Evolutionary conservation across 2,113 vertebrate species (phyloP).

Genomic region (Ia io): DNA sequence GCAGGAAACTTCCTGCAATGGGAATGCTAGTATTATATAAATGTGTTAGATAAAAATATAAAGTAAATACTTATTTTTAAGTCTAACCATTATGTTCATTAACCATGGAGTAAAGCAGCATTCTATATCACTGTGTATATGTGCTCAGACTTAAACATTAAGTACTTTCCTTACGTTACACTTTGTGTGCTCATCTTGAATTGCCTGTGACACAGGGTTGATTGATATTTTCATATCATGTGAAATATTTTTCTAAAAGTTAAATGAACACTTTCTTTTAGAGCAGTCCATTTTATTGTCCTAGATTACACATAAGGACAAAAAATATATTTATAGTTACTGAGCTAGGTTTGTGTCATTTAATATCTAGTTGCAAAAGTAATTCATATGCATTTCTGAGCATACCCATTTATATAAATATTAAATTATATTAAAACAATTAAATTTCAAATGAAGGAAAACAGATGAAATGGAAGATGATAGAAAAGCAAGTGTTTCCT

Average conservation of each 20-base stretch:
- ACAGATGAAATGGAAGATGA: neutral
- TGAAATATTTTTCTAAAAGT: neutral
- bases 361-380: neutral
- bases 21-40: neutral
- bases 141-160: neutral
- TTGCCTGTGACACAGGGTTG: neutral
- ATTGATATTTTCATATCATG: neutral
- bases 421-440: neutral
- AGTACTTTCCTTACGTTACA: neutral
- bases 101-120: neutral
- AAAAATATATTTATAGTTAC: neutral
- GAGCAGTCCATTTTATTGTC: neutral
- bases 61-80: conserved; percentile 23
- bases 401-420: neutral
- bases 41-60: neutral
- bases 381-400: neutral
- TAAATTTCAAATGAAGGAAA: conserved; percentile 15
- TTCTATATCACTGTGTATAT: neutral
- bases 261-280: neutral
- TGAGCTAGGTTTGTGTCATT: neutral
- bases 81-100: neutral
- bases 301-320: neutral
- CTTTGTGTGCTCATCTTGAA: neutral
- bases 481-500: neutral
- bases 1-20: no score